Evolutionary conservation across 2,113 vertebrate species (phyloP), one percentile per base, ranked within the genome.

Genomic region (Martes martes): DNA sequence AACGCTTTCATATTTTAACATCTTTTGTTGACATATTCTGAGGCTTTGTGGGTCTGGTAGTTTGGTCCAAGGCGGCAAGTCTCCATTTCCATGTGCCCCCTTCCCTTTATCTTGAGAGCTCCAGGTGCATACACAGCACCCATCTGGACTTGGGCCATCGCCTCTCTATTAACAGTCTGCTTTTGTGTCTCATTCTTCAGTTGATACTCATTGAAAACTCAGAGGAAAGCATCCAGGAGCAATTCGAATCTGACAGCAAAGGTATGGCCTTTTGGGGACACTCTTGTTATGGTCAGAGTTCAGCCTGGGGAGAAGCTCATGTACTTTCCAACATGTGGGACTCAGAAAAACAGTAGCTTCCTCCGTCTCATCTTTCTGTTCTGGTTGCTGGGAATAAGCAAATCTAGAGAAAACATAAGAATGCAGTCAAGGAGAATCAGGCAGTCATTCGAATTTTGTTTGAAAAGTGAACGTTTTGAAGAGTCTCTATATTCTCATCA

Each of bases 301-400:
- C 81, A 93, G 59, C 21, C 13, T n/a, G 4, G 11, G 31, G 42
- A 83, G 19, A 89, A 91, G 23, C 9, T 36, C 45, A 39, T 42
- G 8, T 24, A 24, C 67, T 89, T 95, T 76, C 45, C 39, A 26
- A 94, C 76, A 92, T 33, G 2, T 14, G 50, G 50, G 19, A 10
- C 42, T 50, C 45, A 82, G 76, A 36, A 94, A 81, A 82, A 86
- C 45, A 88, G 52, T 6, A 21, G 23, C 33, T 93, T 61, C 74
- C 45, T 87, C 52, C 28, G 65, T 59, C 81, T 81, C 87, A 59
- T 87, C 84, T 88, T 96, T 95, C 59, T 85, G 69, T 79, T 81
- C 65, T 24, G 55, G 63, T 42, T 88, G 47, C 80, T 88, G n/a
- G 45, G 13, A 96, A 73, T 74, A 85, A 94, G 61, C 36, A 69